Evolutionary conservation across 2,888 invertebrate genomes (phyloP), one percentile per base, ranked within the genome.

Genomic region (Cephus runcator): DNA sequence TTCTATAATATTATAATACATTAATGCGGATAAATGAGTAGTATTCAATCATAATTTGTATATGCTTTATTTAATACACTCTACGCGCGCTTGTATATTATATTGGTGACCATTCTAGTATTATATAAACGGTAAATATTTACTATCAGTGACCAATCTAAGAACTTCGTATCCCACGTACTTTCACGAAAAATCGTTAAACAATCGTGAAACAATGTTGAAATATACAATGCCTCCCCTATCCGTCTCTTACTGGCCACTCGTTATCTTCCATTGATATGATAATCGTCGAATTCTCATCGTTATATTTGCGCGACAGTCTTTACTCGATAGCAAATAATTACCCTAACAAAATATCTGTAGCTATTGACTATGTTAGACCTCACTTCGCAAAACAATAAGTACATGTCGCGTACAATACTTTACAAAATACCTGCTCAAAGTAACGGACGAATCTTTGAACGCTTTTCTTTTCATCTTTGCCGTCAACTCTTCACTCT

Each of bases 11-110:
- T 23, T 56, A 56, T 56, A 23, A 56, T 23, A 23, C 1, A 9
- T 23, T 56, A 56, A 56, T 35, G 35, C 9, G 56, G 23, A 56
- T 56, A 56, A 56, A 56, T 56, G 56, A 56, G 23, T 56, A 56
- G 23, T 56, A 56, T 56, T 56, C 35, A 36, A 11, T n/a, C 76
- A 69, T 76, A 77, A 75, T 81, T 80, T 84, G 81, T 81, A 83
- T 85, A 85, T 82, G 79, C 81, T 86, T 86, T 88, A 88, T 88
- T 88, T 78, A 82, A 79, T 87, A 87, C 82, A 81, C 80, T 83
- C 82, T 82, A 80, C 82, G 82, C 80, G 80, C 85, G 77, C 82
- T 82, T 85, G 81, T 82, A 79, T 82, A 69, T 31, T 82, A 69
- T 31, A 35, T 23, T 75, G 73, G 36, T 71, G 33, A 71, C 71